Evolutionary conservation across 1,140 invertebrate species (phyloP).

Genomic region (Thaumatotibia leucotreta): DNA sequence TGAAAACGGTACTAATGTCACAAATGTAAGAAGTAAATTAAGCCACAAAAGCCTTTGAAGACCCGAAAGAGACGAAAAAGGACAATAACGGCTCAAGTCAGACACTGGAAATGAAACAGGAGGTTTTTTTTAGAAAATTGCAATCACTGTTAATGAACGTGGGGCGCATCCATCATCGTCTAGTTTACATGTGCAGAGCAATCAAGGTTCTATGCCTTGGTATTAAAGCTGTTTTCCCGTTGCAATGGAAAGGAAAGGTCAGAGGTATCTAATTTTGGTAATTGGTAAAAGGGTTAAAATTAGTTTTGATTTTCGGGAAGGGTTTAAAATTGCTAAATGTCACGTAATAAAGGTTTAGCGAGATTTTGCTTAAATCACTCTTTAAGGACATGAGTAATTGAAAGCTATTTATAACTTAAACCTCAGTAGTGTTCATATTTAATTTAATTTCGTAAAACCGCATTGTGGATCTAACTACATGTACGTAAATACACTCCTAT

Average conservation of each 20-base stretch:
- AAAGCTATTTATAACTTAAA: too few species aligned
- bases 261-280: slow-evolving; percentile 3
- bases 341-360: too few species aligned
- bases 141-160: slow-evolving; percentile 48
- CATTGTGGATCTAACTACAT: too few species aligned
- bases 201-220: background rate
- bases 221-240: background rate
- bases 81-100: background rate
- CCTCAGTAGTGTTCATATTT: too few species aligned
- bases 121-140: slow-evolving; percentile 30
- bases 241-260: background rate
- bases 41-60: background rate
- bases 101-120: background rate
- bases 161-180: slow-evolving; percentile 37
- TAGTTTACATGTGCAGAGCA: slow-evolving; percentile 26
- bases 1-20: background rate
- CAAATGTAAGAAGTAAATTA: slow-evolving; percentile 2
- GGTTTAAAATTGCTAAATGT: background rate
- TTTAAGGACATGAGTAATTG: too few species aligned
- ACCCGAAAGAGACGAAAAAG: background rate
- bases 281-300: background rate
- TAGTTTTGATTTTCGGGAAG: background rate
- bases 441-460: too few species aligned
- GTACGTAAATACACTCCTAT: background rate
- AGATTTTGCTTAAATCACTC: too few species aligned